Evolutionary conservation across 2,113 vertebrate genomes (phyloP).

Genomic region (Perca schrenkii): DNA sequence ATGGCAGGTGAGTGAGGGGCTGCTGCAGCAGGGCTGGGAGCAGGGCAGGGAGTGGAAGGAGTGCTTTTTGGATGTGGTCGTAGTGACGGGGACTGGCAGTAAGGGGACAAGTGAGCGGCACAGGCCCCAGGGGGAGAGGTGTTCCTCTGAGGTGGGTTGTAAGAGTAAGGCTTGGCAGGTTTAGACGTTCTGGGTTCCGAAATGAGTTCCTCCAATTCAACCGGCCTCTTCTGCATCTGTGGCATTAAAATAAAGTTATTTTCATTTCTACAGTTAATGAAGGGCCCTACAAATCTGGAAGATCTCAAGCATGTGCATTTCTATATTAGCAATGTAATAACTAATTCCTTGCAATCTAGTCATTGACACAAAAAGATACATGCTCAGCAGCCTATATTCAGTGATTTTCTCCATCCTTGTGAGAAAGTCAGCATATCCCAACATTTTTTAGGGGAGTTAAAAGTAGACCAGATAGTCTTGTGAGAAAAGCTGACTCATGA

Average conservation of each 20-base stretch:
- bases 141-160: constrained; percentile 85
- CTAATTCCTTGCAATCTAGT: background rate
- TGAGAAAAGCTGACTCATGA: constrained; percentile 41
- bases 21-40: constrained; percentile 83
- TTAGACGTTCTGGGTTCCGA: constrained; percentile 89
- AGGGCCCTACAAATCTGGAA: background rate
- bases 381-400: constrained; percentile 24
- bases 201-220: constrained; percentile 87
- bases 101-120: constrained; percentile 89
- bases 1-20: constrained; percentile 87
- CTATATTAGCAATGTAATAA: constrained; percentile 18
- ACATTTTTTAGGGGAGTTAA: constrained; percentile 37
- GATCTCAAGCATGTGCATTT: background rate
- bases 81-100: constrained; percentile 90
- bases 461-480: constrained; percentile 42
- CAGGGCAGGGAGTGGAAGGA: constrained; percentile 90
- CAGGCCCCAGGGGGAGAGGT: constrained; percentile 81
- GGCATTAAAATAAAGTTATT: constrained; percentile 17
- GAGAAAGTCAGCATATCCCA: constrained; percentile 44
- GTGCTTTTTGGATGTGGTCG: constrained; percentile 87
- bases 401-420: constrained; percentile 4
- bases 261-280: background rate
- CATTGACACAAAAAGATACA: constrained; percentile 25
- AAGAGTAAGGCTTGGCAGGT: constrained; percentile 92
- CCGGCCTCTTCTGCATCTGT: constrained; percentile 87